These are phyloP conservation scores for Epicampocera succincta DNA, from an alignment of 2,888 invertebrate genomes.

Conservation along the genomic window DNA sequence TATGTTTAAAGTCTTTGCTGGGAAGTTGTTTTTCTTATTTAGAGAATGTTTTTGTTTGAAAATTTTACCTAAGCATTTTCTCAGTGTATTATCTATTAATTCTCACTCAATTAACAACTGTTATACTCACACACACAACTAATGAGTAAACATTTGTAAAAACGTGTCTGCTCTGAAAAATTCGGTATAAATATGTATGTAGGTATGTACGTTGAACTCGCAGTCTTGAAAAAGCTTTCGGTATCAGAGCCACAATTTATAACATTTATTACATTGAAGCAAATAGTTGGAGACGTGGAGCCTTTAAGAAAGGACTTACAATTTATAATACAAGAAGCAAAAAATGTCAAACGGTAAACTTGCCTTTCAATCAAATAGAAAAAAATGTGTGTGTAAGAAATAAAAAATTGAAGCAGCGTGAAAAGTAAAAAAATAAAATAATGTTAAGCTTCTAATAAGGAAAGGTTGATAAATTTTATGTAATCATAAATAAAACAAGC, in stretches of 20 bases:
- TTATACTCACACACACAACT: neutral
- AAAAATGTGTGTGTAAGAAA: constrained; percentile 26
- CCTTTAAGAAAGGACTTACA: constrained; percentile 78
- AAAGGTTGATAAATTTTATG: constrained; percentile 37
- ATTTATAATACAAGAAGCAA: constrained; percentile 57
- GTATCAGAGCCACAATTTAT: constrained; percentile 66
- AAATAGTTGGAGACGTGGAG: constrained; percentile 79
- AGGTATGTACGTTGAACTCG: too few species aligned
- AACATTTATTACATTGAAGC: constrained; percentile 69
- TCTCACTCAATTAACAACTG: constrained; percentile 35
- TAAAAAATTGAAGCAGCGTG: constrained; percentile 31
- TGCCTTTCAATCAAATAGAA: constrained; percentile 44
- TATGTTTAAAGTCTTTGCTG: too few species aligned
- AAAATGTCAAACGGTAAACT: constrained; percentile 45
- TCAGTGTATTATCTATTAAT: constrained; percentile 15
- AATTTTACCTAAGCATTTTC: constrained; percentile 10
- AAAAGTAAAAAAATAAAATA: constrained; percentile 19
- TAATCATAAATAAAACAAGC: constrained; percentile 3
- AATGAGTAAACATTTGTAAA: constrained; percentile 22
- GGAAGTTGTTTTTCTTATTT: too few species aligned
- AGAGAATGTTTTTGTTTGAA: neutral
- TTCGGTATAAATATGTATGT: constrained; percentile 37
- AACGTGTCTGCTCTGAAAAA: constrained; percentile 43
- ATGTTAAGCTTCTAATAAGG: constrained; percentile 5
- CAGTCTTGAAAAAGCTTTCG: constrained; percentile 74